Conservation (phyloP, 2,113 vertebrate genomes). For the Amblyopsis rosae region DNA sequence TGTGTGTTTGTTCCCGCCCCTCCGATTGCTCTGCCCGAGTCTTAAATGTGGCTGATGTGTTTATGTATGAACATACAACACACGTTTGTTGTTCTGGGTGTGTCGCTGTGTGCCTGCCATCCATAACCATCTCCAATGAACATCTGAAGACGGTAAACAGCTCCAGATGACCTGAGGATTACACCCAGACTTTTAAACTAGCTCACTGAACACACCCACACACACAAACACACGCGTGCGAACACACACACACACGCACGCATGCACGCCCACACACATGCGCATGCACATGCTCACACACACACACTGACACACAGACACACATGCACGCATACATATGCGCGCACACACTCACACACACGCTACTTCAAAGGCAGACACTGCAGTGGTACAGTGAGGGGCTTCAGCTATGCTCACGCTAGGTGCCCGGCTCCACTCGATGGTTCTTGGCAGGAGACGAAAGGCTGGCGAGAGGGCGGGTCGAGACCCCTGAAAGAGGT, state of each 20-base stretch:
- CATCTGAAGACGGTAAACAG: constrained; percentile 56
- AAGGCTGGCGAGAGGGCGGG: constrained; percentile 4
- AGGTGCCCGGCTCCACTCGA: constrained; percentile 17
- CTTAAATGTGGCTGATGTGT: constrained; percentile 9
- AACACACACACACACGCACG: neutral
- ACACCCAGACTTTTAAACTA: constrained; percentile 34
- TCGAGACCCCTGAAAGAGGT: neutral
- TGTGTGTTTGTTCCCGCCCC: constrained; percentile 54
- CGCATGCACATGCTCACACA: constrained; percentile 6
- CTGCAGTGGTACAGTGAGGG: neutral
- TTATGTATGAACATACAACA: neutral
- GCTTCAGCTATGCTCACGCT: constrained; percentile 18
- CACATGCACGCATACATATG: constrained; percentile 3
- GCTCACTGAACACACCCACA: constrained; percentile 21
- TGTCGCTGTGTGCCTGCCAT: constrained; percentile 46
- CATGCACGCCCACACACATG: constrained; percentile 1
- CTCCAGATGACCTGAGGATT: constrained; percentile 51
- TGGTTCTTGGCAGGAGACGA: constrained; percentile 36
- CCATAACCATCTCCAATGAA: constrained; percentile 33
- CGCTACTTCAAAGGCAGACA: constrained; percentile 46
- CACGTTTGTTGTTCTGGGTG: constrained; percentile 47
- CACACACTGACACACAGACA: constrained; percentile 22
- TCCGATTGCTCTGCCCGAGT: constrained; percentile 58
- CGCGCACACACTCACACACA: constrained; percentile 3
- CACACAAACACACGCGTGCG: constrained; percentile 11